These are phyloP conservation scores for Echeneis naucrates DNA, from an alignment of 2,797 vertebrate species.

Conservation along the genomic window DNA sequence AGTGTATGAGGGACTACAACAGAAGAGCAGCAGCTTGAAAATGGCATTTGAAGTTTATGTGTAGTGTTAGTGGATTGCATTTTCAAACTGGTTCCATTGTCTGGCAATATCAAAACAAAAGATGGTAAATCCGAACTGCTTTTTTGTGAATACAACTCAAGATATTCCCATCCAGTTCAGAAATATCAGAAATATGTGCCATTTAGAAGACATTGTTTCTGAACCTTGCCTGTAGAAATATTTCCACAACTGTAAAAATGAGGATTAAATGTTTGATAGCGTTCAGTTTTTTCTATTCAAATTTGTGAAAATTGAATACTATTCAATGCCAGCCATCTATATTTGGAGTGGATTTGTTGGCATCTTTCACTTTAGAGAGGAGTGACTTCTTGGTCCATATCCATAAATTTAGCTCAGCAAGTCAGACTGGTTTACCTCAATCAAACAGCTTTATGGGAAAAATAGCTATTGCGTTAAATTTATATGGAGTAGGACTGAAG, in stretches of 20 bases:
- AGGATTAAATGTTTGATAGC: neutral
- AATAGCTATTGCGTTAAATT: neutral
- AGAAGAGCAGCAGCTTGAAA: too few species aligned
- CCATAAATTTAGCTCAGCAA: constrained; percentile 9
- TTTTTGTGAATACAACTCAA: too few species aligned
- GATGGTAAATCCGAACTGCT: too few species aligned
- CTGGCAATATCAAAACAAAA: too few species aligned
- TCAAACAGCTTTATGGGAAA: neutral
- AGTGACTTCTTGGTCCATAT: neutral
- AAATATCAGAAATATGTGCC: neutral
- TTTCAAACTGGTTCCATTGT: too few species aligned
- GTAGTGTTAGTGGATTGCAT: too few species aligned
- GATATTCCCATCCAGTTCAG: too few species aligned
- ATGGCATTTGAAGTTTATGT: too few species aligned
- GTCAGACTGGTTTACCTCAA: neutral
- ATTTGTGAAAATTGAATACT: neutral
- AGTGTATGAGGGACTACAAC: too few species aligned
- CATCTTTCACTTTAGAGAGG: neutral
- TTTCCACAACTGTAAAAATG: neutral
- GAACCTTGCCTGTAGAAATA: neutral
- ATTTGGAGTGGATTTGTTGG: constrained; percentile 5
- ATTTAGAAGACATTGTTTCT: neutral
- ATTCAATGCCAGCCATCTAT: neutral
- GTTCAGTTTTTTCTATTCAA: neutral
- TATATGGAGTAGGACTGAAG: neutral